phyloP scores from a whole-genome alignment of 23 tunicate species.

The Trididemnum nubilum region DNA sequence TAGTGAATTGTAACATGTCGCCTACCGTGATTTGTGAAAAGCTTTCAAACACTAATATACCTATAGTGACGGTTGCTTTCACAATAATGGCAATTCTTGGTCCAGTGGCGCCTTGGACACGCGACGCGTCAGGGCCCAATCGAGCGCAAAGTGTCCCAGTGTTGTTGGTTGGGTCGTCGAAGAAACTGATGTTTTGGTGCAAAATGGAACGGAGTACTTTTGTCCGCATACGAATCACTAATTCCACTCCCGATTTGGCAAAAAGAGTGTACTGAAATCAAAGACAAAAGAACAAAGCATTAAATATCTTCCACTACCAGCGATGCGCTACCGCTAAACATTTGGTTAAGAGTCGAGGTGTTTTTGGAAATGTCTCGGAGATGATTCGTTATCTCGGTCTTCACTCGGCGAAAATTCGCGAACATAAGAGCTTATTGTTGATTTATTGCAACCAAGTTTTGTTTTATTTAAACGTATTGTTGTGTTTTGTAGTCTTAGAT shows the following conservation, averaged over 20 bases:
- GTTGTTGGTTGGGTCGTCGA: slow-evolving; percentile 5
- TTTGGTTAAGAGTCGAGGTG: not conserved
- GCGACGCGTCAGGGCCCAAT: slow-evolving; percentile 1
- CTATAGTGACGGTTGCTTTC: not conserved
- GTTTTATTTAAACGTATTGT: no score
- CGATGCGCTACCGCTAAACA: no score
- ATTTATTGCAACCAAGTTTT: no score
- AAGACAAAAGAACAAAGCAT: not conserved
- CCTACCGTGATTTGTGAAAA: no score
- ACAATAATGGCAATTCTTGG: slow-evolving; percentile 1
- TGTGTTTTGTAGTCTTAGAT: no score
- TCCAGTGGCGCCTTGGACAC: slow-evolving; percentile 11
- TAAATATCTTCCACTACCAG: not conserved
- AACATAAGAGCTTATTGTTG: no score
- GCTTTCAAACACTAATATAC: no score
- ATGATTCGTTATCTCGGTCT: no score
- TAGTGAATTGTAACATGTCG: no score
- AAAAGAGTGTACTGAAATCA: slow-evolving; percentile 19
- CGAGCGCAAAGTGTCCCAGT: not conserved
- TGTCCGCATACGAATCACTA: not conserved
- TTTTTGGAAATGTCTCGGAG: not conserved
- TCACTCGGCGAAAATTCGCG: no score
- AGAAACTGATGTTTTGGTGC: slow-evolving; percentile 5
- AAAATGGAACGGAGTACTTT: slow-evolving; percentile 2
- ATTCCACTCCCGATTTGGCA: slow-evolving; percentile 22